Percentiles rank a stretch among this genome's conserved stretches.
These are phyloP conservation scores for Hoplostethus mediterraneus DNA, from an alignment of 2,797 vertebrate genomes.

Conservation along the genomic window DNA sequence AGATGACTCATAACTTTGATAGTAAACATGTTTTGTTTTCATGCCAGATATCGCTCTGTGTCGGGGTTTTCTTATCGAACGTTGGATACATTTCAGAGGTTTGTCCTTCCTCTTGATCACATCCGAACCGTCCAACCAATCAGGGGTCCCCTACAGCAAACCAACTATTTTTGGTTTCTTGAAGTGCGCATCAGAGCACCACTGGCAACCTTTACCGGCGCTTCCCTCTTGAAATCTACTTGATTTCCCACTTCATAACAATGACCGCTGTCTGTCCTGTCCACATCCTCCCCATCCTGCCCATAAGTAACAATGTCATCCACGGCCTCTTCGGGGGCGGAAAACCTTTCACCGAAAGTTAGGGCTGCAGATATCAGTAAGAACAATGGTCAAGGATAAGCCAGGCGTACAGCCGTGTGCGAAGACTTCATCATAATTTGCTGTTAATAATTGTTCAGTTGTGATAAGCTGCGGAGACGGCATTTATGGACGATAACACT, in stretches of 20 bases:
- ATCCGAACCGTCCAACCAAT: neutral
- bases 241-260: conserved; percentile 63
- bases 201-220: neutral
- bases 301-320: conserved; percentile 29
- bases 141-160: neutral
- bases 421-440: conserved; percentile 79
- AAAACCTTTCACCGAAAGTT: conserved; percentile 52
- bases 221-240: conserved; percentile 53
- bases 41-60: neutral
- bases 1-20: neutral
- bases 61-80: neutral
- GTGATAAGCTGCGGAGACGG: conserved; percentile 67
- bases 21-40: neutral
- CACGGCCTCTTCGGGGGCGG: conserved; percentile 18
- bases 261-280: conserved; percentile 40
- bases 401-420: conserved; percentile 80
- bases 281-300: conserved; percentile 61
- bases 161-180: conserved; percentile 31
- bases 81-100: neutral
- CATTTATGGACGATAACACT: conserved; percentile 72
- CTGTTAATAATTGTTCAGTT: conserved; percentile 95
- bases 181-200: neutral
- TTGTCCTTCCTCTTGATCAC: neutral
- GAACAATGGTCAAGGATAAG: conserved; percentile 96
- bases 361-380: conserved; percentile 67